Evolutionary conservation across 2,888 invertebrate species (phyloP).

Genomic region (Papilio gigon): DNA sequence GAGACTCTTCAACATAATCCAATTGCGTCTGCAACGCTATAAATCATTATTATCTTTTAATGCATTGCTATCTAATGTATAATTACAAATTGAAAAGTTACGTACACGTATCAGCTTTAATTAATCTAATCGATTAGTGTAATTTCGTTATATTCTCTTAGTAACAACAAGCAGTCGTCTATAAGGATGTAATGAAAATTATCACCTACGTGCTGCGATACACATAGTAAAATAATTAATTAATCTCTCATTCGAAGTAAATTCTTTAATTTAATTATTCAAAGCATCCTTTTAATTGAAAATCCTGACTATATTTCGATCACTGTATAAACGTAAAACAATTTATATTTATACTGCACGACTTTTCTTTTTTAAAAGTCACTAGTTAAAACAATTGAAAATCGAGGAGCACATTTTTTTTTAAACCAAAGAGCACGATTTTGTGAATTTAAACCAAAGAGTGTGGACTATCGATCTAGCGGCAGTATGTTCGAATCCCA

Average conservation of each 20-base stretch:
- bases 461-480: too few relatives aligned
- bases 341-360: neutral
- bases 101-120: neutral
- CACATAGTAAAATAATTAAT: neutral
- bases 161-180: neutral
- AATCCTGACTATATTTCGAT: too few relatives aligned
- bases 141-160: neutral
- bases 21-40: neutral
- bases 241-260: too few relatives aligned
- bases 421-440: too few relatives aligned
- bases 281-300: too few relatives aligned
- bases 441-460: too few relatives aligned
- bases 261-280: too few relatives aligned
- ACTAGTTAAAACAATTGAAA: too few relatives aligned
- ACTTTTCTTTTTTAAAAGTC: too few relatives aligned
- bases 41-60: slow-evolving; percentile 1
- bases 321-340: too few relatives aligned
- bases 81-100: neutral
- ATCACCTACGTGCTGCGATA: neutral
- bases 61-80: neutral
- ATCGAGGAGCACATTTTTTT: too few relatives aligned
- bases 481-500: too few relatives aligned
- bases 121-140: neutral
- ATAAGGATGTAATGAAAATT: neutral
- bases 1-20: neutral